A percentile compares a stretch with the other conserved stretches of the same genome.
Conservation (phyloP, 2,797 vertebrate species). For the Cottoperca gobio region DNA sequence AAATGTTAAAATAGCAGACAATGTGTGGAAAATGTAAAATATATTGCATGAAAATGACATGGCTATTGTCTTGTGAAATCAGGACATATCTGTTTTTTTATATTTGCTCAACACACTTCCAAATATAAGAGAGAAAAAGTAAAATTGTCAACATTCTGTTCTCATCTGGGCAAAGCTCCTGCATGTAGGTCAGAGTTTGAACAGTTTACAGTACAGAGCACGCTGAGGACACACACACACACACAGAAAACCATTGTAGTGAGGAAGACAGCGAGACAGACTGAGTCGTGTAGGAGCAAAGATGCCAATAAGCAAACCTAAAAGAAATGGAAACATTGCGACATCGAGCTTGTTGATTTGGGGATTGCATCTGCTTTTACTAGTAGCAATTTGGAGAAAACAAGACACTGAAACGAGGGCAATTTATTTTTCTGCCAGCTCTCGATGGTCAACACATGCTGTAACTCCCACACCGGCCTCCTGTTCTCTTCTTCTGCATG, state of each 20-base stretch:
- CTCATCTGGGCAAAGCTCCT: not conserved
- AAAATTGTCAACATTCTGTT: not conserved
- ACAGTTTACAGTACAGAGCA: conserved; percentile 8
- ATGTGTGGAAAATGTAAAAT: not conserved
- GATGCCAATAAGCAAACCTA: conserved; percentile 52
- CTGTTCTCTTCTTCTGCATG: conserved; percentile 20
- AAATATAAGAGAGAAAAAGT: not conserved
- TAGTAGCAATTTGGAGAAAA: conserved; percentile 75
- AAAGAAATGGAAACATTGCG: conserved; percentile 62
- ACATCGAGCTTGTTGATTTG: conserved; percentile 53
- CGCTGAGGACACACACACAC: conserved; percentile 3
- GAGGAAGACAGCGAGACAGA: conserved; percentile 2
- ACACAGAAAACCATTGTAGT: not conserved
- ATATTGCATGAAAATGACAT: not conserved
- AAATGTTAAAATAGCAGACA: not conserved
- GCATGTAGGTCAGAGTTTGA: conserved; percentile 27
- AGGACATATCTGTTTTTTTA: not conserved
- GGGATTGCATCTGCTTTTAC: conserved; percentile 71
- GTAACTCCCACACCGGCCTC: conserved; percentile 20
- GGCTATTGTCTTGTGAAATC: not conserved
- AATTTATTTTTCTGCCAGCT: conserved; percentile 67
- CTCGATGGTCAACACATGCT: conserved; percentile 49
- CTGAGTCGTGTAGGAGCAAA: not conserved
- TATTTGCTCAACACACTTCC: not conserved
- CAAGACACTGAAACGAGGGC: conserved; percentile 75